phyloP scores from a whole-genome alignment of 2,113 vertebrate species.

The Megaceryle torquata region DNA sequence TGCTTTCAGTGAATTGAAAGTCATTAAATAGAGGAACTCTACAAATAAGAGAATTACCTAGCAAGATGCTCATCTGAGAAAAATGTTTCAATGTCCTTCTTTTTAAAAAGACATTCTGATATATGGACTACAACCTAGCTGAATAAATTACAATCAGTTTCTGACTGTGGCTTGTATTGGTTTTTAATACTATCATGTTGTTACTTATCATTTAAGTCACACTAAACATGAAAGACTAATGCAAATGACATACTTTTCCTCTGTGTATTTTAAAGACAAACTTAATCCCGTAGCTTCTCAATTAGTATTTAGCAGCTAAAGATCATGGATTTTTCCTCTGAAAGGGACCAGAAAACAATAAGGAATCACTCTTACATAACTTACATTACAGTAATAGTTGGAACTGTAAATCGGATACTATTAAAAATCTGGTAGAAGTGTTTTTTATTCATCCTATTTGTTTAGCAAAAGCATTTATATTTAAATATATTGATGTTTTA shows the following conservation, averaged over 20 bases:
- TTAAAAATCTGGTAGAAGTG: neutral
- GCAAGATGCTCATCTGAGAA: neutral
- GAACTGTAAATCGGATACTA: neutral
- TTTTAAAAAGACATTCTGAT: neutral
- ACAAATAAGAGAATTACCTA: neutral
- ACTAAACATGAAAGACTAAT: slow-evolving; percentile 1
- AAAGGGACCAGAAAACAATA: neutral
- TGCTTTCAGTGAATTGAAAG: slow-evolving; percentile 3
- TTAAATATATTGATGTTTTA: neutral
- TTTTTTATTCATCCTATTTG: neutral
- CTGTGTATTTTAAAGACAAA: neutral
- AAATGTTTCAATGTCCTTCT: neutral
- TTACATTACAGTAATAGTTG: neutral
- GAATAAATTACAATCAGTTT: neutral
- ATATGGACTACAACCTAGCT: neutral
- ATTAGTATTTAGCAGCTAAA: neutral
- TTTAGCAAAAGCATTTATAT: neutral
- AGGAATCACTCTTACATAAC: neutral
- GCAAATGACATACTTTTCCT: neutral
- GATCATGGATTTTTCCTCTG: neutral
- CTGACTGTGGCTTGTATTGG: neutral
- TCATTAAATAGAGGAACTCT: neutral
- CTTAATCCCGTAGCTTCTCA: neutral
- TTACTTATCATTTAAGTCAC: neutral
- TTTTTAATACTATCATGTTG: neutral